These are phyloP conservation scores for Alligator mississippiensis DNA, from an alignment of 2,113 vertebrate species.

Conservation along the genomic window DNA sequence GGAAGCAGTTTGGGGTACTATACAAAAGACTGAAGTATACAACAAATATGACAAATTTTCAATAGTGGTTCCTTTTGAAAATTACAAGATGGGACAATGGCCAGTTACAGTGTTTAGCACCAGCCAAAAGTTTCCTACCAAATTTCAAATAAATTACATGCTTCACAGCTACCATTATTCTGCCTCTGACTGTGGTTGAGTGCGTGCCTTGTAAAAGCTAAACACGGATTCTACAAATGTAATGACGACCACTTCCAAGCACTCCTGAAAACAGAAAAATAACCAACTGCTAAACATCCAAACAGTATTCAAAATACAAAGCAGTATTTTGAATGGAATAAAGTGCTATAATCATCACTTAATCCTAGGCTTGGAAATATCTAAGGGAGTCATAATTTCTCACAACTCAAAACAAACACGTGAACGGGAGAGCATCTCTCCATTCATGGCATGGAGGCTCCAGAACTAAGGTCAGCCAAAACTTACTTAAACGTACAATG, in stretches of 20 bases:
- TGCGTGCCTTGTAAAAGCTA: not conserved
- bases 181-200: fast-evolving
- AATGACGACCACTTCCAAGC: not conserved
- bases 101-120: not conserved
- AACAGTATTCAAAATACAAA: not conserved
- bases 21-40: not conserved
- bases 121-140: not conserved
- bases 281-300: fast-evolving
- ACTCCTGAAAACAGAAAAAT: not conserved
- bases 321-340: not conserved
- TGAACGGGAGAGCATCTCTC: not conserved
- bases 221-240: not conserved
- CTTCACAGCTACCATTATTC: not conserved
- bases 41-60: not conserved
- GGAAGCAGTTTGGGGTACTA: not conserved
- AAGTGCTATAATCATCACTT: not conserved
- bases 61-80: not conserved
- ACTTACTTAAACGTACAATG: not conserved
- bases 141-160: not conserved
- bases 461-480: not conserved
- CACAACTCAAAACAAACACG: not conserved
- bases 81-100: not conserved
- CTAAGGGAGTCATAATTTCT: not conserved
- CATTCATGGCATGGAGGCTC: fast-evolving
- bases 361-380: not conserved